Conservation (phyloP, 2,113 vertebrate genomes). For the Uria aalge region DNA sequence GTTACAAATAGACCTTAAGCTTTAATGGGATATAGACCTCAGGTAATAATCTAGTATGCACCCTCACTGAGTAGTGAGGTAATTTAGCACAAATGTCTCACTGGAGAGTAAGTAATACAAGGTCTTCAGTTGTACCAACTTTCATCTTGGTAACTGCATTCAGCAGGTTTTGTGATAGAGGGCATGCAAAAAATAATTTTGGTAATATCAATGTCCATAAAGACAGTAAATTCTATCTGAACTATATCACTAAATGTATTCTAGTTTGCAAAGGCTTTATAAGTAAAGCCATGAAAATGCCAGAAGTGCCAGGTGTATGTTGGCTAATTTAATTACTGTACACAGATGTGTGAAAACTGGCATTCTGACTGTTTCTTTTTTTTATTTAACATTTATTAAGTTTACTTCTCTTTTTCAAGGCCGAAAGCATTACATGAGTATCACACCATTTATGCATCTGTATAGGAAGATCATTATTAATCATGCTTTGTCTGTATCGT, state of each 20-base stretch:
- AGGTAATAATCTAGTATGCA: background rate
- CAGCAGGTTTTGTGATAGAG: background rate
- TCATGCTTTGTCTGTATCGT: background rate
- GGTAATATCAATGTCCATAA: background rate
- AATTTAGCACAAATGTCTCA: background rate
- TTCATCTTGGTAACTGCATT: background rate
- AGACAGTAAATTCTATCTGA: background rate
- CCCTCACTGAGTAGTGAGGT: background rate
- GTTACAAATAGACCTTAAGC: background rate
- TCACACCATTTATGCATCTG: background rate
- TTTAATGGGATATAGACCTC: background rate
- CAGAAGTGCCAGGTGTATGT: background rate
- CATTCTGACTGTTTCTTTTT: background rate
- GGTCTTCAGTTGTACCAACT: background rate
- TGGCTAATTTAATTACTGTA: background rate
- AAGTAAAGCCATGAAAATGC: background rate
- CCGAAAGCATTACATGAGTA: background rate
- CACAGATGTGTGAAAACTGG: background rate
- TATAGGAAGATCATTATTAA: background rate
- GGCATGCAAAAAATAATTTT: background rate
- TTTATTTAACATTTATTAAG: background rate
- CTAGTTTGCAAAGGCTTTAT: background rate
- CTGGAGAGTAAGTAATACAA: background rate
- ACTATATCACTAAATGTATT: background rate
- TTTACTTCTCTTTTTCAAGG: background rate